Percentiles rank a stretch among this genome's conserved stretches.
phyloP scores from a whole-genome alignment of 1,140 invertebrate genomes.

The Drosophila serrata region DNA sequence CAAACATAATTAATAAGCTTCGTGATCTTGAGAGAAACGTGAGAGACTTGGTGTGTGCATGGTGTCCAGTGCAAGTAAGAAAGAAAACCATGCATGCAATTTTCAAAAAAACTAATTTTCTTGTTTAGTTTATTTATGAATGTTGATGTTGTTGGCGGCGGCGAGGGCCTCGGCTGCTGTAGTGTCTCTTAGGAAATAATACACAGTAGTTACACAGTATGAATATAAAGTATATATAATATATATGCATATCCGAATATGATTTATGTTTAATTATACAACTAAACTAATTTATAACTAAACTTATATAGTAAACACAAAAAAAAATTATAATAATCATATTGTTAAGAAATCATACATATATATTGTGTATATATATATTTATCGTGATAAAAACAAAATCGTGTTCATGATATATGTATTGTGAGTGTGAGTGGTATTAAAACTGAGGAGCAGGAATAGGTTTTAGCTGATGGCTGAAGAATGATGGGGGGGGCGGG shows the following conservation, averaged over 20 bases:
- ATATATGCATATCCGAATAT: conserved; percentile 48
- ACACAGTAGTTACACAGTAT: conserved; percentile 50
- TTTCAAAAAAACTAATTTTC: conserved; percentile 52
- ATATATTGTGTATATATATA: conserved; percentile 14
- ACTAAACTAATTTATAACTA: conserved; percentile 24
- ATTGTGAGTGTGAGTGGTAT: conserved; percentile 3
- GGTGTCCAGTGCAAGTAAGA: not conserved
- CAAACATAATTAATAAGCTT: not conserved
- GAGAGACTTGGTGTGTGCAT: not conserved
- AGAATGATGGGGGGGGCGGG: not conserved
- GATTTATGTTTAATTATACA: conserved; percentile 38
- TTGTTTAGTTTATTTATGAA: conserved; percentile 62
- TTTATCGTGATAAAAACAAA: conserved; percentile 30
- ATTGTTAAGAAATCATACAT: conserved; percentile 24
- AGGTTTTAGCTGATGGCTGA: not conserved
- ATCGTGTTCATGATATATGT: conserved; percentile 27
- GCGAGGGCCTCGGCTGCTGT: conserved; percentile 18
- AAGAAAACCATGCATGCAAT: conserved; percentile 9
- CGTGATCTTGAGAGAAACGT: not conserved
- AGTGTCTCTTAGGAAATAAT: conserved; percentile 49
- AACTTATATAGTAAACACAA: conserved; percentile 31
- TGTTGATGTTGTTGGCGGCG: conserved; percentile 23
- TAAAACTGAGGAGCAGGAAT: not conserved
- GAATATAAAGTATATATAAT: conserved; percentile 55
- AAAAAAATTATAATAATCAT: conserved; percentile 26